Conservation (phyloP, 2,888 invertebrate species). For the Synergus umbraculus region DNA sequence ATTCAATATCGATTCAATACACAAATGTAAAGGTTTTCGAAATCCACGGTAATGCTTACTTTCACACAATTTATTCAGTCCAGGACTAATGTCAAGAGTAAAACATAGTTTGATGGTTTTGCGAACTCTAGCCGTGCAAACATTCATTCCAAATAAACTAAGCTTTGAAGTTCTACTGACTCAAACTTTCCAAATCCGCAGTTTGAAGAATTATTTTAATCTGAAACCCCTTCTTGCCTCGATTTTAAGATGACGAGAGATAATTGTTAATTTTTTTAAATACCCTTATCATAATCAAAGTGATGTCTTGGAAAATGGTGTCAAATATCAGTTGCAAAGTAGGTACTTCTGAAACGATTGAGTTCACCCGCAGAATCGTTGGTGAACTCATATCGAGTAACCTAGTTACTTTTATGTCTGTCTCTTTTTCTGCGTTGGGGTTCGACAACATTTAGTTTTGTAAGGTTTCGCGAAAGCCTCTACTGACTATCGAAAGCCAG, state of each 20-base stretch:
- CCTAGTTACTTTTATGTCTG: constrained; percentile 60
- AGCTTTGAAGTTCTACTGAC: neutral
- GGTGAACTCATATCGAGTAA: constrained; percentile 53
- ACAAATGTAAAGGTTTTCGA: neutral
- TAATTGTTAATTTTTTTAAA: neutral
- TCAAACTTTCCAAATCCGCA: neutral
- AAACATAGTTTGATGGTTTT: neutral
- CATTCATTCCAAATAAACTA: neutral
- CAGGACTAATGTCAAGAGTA: neutral
- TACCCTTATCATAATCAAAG: neutral
- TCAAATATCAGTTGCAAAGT: neutral
- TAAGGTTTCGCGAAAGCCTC: constrained; percentile 72
- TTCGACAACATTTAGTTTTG: constrained; percentile 71
- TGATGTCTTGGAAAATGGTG: constrained; percentile 16
- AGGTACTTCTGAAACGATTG: constrained; percentile 34
- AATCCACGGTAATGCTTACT: neutral
- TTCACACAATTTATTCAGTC: neutral
- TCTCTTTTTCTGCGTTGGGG: constrained; percentile 53
- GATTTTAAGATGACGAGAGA: too few species aligned
- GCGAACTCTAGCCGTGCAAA: neutral
- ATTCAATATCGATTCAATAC: neutral
- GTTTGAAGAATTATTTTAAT: neutral
- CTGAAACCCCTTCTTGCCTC: too few species aligned
- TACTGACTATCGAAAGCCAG: constrained; percentile 66
- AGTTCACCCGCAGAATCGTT: constrained; percentile 24